phyloP scores from a whole-genome alignment of 2,888 invertebrate genomes.

The Troglohyphantes excavatus region DNA sequence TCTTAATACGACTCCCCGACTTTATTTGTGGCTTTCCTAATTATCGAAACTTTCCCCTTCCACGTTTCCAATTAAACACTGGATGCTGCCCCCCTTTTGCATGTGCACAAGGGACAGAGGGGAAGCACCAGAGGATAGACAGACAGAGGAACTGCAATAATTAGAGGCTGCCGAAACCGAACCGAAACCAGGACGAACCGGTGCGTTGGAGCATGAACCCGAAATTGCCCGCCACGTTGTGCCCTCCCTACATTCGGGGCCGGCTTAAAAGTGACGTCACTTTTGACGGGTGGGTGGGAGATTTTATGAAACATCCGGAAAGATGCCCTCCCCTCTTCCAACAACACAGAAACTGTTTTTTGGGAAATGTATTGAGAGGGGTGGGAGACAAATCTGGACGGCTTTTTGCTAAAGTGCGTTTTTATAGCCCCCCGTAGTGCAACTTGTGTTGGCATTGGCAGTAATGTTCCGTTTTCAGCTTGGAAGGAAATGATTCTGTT shows the following conservation, averaged over 20 bases:
- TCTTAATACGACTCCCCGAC: slow-evolving; percentile 44
- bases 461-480: slow-evolving; percentile 34
- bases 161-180: slow-evolving; percentile 65
- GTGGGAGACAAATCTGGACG: slow-evolving; percentile 57
- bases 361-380: slow-evolving; percentile 8
- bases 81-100: slow-evolving; percentile 6
- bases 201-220: slow-evolving; percentile 65
- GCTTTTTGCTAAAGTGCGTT: slow-evolving; percentile 71
- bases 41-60: slow-evolving; percentile 54
- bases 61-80: slow-evolving; percentile 67
- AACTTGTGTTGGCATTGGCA: slow-evolving; percentile 56
- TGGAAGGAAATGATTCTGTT: slow-evolving; percentile 30
- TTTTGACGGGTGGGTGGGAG: slow-evolving; percentile 21
- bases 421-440: slow-evolving; percentile 75
- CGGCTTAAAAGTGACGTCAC: slow-evolving; percentile 49
- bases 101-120: background rate
- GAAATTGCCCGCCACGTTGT: slow-evolving; percentile 21
- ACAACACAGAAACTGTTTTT: slow-evolving; percentile 65
- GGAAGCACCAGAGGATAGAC: background rate
- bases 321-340: background rate
- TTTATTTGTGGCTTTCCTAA: slow-evolving; percentile 78
- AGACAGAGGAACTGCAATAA: slow-evolving; percentile 45
- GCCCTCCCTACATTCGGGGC: slow-evolving; percentile 24
- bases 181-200: slow-evolving; percentile 68
- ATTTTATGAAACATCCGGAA: slow-evolving; percentile 69